Conservation (phyloP, 2,113 vertebrate genomes). For the Sigmodon hispidus region DNA sequence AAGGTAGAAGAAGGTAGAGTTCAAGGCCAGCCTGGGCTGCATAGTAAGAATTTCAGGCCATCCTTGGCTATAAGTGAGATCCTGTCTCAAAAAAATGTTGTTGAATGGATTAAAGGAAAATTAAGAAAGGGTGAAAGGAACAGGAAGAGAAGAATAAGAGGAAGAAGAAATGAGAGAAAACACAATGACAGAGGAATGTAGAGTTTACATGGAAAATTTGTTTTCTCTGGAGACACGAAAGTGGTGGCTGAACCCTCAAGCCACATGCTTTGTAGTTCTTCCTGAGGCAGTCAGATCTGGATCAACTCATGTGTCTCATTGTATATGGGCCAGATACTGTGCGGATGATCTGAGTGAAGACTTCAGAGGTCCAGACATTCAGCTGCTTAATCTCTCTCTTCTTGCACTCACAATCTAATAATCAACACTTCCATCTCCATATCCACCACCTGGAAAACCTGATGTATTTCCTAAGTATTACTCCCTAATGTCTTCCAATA, state of each 20-base stretch:
- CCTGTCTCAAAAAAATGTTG: neutral
- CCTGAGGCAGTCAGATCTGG: neutral
- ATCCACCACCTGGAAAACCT: neutral
- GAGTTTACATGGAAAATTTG: neutral
- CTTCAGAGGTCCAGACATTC: neutral
- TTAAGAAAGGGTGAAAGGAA: neutral
- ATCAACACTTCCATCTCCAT: no score
- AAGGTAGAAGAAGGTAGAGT: neutral
- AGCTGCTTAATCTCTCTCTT: neutral
- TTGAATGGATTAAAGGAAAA: slow-evolving; percentile 23
- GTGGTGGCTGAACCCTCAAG: neutral
- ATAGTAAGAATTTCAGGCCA: neutral
- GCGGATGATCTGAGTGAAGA: neutral
- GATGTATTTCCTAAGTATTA: neutral
- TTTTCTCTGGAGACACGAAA: slow-evolving; percentile 4
- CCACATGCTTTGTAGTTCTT: neutral
- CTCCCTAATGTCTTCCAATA: neutral
- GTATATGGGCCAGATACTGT: neutral
- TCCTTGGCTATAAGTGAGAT: neutral
- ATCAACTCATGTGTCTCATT: neutral
- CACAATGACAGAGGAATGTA: neutral
- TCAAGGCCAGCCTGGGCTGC: neutral
- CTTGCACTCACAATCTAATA: neutral
- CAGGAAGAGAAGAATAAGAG: neutral
- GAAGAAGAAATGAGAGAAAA: neutral